Evolutionary conservation across 1,140 invertebrate genomes (phyloP).

Genomic region (Tachypleus tridentatus): DNA sequence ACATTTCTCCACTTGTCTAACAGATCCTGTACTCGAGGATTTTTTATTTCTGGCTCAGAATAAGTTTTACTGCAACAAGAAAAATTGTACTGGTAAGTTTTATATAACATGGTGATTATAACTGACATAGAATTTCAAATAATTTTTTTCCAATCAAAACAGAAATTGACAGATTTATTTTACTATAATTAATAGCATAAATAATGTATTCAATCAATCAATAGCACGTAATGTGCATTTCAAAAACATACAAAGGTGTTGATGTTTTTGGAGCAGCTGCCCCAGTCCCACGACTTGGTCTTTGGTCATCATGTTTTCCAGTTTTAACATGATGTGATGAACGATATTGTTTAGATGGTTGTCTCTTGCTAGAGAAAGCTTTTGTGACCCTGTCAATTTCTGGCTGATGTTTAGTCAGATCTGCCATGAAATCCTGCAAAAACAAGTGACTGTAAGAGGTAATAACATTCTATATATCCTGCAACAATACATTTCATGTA

Average conservation of each 20-base stretch:
- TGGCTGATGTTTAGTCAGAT: constrained; percentile 64
- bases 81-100: too few relatives aligned
- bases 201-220: too few relatives aligned
- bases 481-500: too few relatives aligned
- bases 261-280: constrained; percentile 8
- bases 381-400: constrained; percentile 67
- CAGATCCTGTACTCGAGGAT: constrained; percentile 70
- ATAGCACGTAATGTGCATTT: too few relatives aligned
- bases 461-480: too few relatives aligned
- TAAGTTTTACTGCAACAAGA: not conserved
- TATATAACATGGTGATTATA: too few relatives aligned
- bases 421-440: constrained; percentile 59
- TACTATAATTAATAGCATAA: too few relatives aligned
- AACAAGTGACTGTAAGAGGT: not conserved
- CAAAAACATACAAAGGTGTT: constrained; percentile 9
- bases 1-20: constrained; percentile 95
- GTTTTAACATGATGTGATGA: not conserved
- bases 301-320: constrained; percentile 9
- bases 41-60: constrained; percentile 49
- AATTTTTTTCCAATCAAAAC: too few relatives aligned
- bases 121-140: too few relatives aligned
- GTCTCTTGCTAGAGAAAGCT: constrained; percentile 20
- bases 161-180: too few relatives aligned
- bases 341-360: constrained; percentile 4
- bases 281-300: constrained; percentile 5